phyloP scores from a whole-genome alignment of 2,113 vertebrate species.

The Apodemus speciosus region DNA sequence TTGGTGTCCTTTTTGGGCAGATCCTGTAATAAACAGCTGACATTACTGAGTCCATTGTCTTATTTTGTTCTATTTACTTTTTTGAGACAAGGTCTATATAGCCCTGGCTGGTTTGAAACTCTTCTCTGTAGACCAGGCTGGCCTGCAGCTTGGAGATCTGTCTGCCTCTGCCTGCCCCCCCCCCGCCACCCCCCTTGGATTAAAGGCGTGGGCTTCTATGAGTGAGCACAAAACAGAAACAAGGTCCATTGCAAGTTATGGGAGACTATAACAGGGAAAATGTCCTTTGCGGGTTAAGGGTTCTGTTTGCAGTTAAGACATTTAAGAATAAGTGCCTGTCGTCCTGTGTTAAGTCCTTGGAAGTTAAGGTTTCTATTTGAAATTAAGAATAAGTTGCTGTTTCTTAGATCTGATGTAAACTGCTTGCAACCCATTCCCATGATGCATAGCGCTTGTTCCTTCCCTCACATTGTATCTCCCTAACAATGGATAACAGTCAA shows the following conservation, averaged over 20 bases:
- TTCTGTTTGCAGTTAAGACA: background rate
- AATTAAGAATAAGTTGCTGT: background rate
- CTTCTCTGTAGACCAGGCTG: background rate
- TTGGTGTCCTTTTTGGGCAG: background rate
- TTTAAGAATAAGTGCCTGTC: background rate
- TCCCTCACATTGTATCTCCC: background rate
- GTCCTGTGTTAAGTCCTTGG: background rate
- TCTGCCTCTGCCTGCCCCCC: background rate
- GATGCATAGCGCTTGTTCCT: background rate
- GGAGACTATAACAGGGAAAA: background rate
- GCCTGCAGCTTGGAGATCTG: background rate
- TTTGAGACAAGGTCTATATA: background rate
- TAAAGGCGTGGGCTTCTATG: background rate
- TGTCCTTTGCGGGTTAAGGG: background rate
- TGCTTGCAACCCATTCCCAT: background rate
- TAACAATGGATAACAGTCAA: background rate
- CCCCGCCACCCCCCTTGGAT: background rate
- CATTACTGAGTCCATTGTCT: background rate
- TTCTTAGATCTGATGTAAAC: background rate
- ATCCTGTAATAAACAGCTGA: background rate
- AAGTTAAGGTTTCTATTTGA: background rate
- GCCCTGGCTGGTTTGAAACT: background rate
- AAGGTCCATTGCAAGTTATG: background rate
- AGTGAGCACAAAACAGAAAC: background rate
- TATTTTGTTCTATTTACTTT: background rate